These are phyloP conservation scores for Sceliomorpha sp. DNA, from an alignment of 2,888 invertebrate species.

Conservation along the genomic window DNA sequence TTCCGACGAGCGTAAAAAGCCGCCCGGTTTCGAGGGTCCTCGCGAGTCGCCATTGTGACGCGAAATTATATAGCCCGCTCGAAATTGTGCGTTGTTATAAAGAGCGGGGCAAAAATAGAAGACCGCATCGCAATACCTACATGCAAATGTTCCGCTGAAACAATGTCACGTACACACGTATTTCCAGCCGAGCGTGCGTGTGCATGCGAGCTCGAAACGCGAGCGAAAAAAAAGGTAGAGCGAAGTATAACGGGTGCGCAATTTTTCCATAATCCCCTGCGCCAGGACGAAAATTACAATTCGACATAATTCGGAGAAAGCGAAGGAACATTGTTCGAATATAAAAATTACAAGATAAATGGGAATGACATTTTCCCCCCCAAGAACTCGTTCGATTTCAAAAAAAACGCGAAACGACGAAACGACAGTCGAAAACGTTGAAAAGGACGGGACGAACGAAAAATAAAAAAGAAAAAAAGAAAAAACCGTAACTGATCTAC, in stretches of 20 bases:
- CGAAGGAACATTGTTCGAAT: no score
- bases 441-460: no score
- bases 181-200: neutral
- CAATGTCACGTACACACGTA: constrained; percentile 14
- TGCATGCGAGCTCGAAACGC: neutral
- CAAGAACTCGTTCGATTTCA: no score
- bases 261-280: constrained; percentile 19
- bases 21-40: neutral
- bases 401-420: no score
- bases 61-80: constrained; percentile 20
- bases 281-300: no score
- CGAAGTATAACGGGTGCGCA: constrained; percentile 10
- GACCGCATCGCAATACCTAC: constrained; percentile 22
- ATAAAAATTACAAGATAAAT: no score
- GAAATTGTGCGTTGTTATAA: constrained; percentile 30
- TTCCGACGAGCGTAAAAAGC: constrained; percentile 1
- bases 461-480: no score
- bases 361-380: no score
- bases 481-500: no score
- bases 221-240: neutral
- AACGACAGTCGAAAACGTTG: no score
- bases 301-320: no score
- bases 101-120: constrained; percentile 36
- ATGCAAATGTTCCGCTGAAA: constrained; percentile 16
- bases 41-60: constrained; percentile 6